These are phyloP conservation scores for Oreortyx pictus DNA, from an alignment of 2,797 vertebrate species.

Conservation along the genomic window DNA sequence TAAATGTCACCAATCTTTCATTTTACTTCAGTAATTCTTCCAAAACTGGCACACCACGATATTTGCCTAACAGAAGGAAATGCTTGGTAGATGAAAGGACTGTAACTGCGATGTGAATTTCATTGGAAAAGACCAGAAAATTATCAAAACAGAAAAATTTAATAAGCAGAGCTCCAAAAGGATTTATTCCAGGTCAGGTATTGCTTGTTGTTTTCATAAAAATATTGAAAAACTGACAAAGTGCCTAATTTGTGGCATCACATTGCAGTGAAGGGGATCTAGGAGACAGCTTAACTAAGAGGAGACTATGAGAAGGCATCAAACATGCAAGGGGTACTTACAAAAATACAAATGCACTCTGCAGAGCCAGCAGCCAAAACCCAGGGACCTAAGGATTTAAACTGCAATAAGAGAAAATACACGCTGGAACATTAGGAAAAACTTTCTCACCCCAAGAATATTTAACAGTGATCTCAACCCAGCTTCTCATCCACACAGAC, in stretches of 20 bases:
- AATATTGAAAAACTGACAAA: not conserved
- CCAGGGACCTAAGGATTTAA: not conserved
- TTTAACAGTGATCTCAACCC: not conserved
- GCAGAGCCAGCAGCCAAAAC: not conserved
- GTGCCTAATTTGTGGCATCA: accelerated
- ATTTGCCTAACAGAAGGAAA: not conserved
- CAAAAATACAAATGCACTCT: not conserved
- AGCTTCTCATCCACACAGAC: not conserved
- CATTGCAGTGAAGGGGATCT: too few relatives aligned
- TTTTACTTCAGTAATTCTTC: not conserved
- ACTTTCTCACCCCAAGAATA: not conserved
- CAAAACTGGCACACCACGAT: not conserved
- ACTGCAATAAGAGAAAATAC: not conserved
- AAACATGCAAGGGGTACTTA: not conserved
- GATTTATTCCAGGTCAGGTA: not conserved
- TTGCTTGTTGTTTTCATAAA: not conserved
- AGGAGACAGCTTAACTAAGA: not conserved
- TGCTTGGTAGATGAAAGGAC: not conserved
- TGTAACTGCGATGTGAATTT: not conserved
- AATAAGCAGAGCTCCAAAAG: not conserved
- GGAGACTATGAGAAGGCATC: not conserved
- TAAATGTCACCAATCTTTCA: not conserved
- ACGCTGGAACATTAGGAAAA: not conserved
- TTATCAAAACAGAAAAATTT: not conserved
- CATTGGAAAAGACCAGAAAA: not conserved